Evolutionary conservation across 2,797 vertebrate genomes (phyloP).

Genomic region (Diceros bicornis): DNA sequence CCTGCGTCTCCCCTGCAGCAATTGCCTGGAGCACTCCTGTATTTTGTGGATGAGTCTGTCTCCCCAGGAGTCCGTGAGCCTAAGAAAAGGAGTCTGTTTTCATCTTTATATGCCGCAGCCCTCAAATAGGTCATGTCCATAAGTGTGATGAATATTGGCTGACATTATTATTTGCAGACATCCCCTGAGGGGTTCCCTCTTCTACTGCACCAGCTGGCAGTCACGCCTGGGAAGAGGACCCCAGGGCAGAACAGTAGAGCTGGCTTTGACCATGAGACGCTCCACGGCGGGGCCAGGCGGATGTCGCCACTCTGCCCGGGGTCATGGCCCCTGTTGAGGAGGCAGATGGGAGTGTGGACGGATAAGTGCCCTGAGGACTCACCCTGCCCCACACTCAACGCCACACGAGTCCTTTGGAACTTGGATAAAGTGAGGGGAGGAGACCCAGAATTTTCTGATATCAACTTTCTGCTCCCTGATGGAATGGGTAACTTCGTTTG

Average conservation of each 20-base stretch:
- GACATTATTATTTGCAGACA: background rate
- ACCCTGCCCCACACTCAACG: background rate
- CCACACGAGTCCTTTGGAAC: background rate
- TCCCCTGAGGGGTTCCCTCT: background rate
- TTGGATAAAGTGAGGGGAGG: background rate
- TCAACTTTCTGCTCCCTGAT: background rate
- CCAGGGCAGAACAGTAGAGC: background rate
- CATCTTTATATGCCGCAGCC: background rate
- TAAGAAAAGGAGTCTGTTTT: background rate
- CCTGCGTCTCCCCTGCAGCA: too few relatives aligned
- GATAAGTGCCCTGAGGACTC: background rate
- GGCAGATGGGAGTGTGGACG: background rate
- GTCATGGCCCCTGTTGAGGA: background rate
- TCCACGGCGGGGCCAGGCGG: fast-evolving
- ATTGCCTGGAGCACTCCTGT: background rate
- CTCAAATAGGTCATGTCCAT: background rate
- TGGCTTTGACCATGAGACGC: background rate
- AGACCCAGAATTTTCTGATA: background rate
- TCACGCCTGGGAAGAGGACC: background rate
- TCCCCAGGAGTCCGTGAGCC: background rate
- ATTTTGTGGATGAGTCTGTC: background rate
- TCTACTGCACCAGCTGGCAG: background rate
- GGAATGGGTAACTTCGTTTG: background rate
- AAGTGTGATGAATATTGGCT: background rate
- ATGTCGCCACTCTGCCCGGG: fast-evolving